These are phyloP conservation scores for Andrena cerasifolii DNA, from an alignment of 1,140 invertebrate species.

Conservation along the genomic window DNA sequence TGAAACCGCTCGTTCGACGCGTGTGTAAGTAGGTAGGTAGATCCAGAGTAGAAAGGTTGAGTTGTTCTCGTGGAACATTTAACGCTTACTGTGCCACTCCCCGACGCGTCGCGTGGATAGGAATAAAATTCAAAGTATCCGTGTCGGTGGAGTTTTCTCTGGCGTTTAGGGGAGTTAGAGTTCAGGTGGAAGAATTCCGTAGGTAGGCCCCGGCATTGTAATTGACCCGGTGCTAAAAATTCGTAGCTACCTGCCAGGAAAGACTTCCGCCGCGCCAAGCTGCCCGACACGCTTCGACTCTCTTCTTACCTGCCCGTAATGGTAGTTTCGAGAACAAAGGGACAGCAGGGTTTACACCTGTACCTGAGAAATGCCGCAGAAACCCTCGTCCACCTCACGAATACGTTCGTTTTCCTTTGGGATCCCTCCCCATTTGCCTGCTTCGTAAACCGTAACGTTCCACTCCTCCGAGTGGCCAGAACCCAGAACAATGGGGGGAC, in stretches of 20 bases:
- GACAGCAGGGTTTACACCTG: constrained; percentile 38
- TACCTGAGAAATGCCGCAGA: constrained; percentile 10
- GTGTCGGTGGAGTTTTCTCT: too few species aligned
- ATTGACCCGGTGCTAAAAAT: constrained; percentile 36
- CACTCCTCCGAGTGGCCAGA: too few species aligned
- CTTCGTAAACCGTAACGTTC: too few species aligned
- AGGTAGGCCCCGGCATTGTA: neutral
- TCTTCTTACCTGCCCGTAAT: constrained; percentile 40
- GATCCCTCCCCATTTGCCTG: too few species aligned
- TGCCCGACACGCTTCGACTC: constrained; percentile 38
- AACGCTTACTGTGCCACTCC: neutral
- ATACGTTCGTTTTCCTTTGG: neutral
- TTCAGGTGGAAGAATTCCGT: neutral
- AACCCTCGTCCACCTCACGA: neutral
- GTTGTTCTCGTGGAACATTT: constrained; percentile 13
- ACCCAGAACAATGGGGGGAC: too few species aligned
- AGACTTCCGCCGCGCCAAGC: constrained; percentile 56
- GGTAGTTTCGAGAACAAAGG: constrained; percentile 40
- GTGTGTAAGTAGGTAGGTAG: neutral
- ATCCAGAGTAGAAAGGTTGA: neutral
- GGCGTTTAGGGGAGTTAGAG: too few species aligned
- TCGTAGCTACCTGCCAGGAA: constrained; percentile 44
- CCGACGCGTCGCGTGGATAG: neutral
- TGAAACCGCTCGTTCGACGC: constrained; percentile 38
- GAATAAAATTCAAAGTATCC: too few species aligned